Evolutionary conservation across 2,888 invertebrate species (phyloP).

Genomic region (Fragum fragum): DNA sequence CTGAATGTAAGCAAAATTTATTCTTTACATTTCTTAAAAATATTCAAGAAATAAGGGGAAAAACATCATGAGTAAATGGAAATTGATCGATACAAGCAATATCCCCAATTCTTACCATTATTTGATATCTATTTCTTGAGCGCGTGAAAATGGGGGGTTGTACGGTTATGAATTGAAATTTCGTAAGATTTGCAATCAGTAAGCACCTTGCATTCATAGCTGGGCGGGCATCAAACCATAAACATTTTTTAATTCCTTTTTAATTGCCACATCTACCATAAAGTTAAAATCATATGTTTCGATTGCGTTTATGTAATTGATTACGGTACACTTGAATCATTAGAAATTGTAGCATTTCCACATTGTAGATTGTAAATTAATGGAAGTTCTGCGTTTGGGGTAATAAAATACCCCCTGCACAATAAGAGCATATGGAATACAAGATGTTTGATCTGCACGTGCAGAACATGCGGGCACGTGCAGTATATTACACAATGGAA

Average conservation of each 20-base stretch:
- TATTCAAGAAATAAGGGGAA: too few species aligned
- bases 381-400: background rate
- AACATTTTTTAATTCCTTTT: too few species aligned
- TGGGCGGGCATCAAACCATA: background rate
- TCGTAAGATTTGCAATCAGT: background rate
- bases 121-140: too few species aligned
- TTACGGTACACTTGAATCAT: background rate
- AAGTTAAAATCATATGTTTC: background rate
- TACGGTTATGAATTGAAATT: background rate
- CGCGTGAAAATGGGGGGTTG: background rate
- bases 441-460: background rate
- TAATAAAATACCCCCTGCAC: background rate
- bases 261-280: background rate
- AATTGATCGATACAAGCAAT: too few species aligned
- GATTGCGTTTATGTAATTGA: background rate
- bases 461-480: too few species aligned
- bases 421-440: background rate
- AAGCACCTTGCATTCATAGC: background rate
- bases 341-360: background rate
- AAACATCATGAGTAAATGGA: too few species aligned
- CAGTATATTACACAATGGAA: too few species aligned
- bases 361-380: background rate
- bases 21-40: too few species aligned
- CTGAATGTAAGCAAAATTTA: too few species aligned
- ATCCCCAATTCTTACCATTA: too few species aligned